These are phyloP conservation scores for Ricordea florida DNA, from an alignment of 92 coral and sea anemone species.

Conservation along the genomic window DNA sequence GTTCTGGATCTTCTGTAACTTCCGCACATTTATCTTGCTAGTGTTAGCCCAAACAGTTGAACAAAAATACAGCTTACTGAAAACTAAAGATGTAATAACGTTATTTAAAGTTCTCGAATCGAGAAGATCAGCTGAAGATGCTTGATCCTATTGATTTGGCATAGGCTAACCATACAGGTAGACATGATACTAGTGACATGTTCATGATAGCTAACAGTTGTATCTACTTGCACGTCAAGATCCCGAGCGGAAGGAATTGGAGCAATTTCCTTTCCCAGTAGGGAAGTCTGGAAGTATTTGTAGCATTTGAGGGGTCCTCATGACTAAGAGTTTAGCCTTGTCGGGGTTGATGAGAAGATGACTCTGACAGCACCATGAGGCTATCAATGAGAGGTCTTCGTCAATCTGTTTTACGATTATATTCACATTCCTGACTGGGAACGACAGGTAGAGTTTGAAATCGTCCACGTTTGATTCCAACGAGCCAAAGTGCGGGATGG, in stretches of 20 bases:
- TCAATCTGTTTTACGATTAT: slow-evolving; percentile 1
- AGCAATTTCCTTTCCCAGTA: slow-evolving; percentile 15
- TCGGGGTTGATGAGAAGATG: slow-evolving; percentile 58
- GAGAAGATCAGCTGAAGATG: too few relatives aligned
- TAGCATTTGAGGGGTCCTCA: slow-evolving; percentile 46
- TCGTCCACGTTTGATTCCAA: slow-evolving; percentile 69
- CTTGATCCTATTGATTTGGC: slow-evolving; percentile 51
- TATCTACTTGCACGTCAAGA: slow-evolving; percentile 34
- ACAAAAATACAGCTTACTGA: slow-evolving; percentile 38
- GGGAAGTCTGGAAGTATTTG: slow-evolving; percentile 1
- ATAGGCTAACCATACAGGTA: slow-evolving; percentile 34
- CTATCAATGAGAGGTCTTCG: slow-evolving; percentile 46
- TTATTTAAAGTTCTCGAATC: slow-evolving; percentile 12
- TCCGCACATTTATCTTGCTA: slow-evolving; percentile 4
- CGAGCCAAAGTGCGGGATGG: neutral
- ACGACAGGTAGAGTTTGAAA: slow-evolving; percentile 54
- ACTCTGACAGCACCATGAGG: slow-evolving; percentile 56
- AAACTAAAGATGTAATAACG: slow-evolving; percentile 35
- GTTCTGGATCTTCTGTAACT: slow-evolving; percentile 45
- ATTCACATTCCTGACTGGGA: slow-evolving; percentile 21
- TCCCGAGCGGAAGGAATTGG: slow-evolving; percentile 42
- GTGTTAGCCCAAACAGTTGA: slow-evolving; percentile 58
- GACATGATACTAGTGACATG: slow-evolving; percentile 3
- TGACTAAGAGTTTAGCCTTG: slow-evolving; percentile 38
- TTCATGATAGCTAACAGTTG: slow-evolving; percentile 33